phyloP scores from a whole-genome alignment of 2,113 vertebrate genomes.

The Coryphaenoides rupestris region DNA sequence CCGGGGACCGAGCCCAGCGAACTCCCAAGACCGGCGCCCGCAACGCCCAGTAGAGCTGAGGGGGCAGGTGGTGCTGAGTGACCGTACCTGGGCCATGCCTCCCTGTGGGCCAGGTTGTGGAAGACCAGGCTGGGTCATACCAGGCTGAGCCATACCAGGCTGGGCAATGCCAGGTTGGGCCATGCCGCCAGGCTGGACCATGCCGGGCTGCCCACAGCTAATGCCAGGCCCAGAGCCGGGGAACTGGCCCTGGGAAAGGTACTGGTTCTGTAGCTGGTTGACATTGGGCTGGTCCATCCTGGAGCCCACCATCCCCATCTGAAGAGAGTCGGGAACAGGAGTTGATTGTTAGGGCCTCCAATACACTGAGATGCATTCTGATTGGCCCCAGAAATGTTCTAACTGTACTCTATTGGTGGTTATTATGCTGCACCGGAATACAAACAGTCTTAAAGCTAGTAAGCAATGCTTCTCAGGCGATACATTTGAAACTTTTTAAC shows the following conservation, averaged over 20 bases:
- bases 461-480: too few relatives aligned
- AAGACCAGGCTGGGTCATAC: too few relatives aligned
- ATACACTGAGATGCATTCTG: too few relatives aligned
- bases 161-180: constrained; percentile 57
- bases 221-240: constrained; percentile 77
- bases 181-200: constrained; percentile 73
- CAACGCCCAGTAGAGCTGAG: constrained; percentile 84
- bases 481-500: too few relatives aligned
- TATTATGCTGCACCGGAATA: too few relatives aligned
- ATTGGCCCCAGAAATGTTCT: too few relatives aligned
- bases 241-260: constrained; percentile 84
- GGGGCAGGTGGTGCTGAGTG: constrained; percentile 13
- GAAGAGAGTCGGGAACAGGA: constrained; percentile 14
- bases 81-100: constrained; percentile 63
- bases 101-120: constrained; percentile 70
- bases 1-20: constrained; percentile 81
- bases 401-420: too few relatives aligned
- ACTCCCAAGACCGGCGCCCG: constrained; percentile 81
- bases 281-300: constrained; percentile 84
- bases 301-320: constrained; percentile 84
- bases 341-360: background rate
- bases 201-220: constrained; percentile 69
- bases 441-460: too few relatives aligned
- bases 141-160: constrained; percentile 71
- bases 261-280: constrained; percentile 86